Conservation (phyloP, 2,888 invertebrate species). For the Volucella inanis region DNA sequence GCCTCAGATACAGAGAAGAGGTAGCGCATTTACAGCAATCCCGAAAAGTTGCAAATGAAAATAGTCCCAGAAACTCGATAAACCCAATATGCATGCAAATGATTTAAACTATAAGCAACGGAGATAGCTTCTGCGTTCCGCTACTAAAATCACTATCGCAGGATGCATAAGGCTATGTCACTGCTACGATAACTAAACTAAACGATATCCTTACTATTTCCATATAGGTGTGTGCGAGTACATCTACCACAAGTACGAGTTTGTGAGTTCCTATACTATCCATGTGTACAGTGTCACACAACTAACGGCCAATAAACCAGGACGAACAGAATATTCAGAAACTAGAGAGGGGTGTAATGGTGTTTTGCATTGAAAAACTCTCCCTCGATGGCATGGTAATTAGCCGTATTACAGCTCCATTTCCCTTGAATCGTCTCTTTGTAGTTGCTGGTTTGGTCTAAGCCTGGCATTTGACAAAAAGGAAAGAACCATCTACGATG, state of each 20-base stretch:
- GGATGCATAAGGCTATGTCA: constrained; percentile 54
- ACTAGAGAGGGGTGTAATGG: no score
- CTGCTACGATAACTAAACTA: constrained; percentile 29
- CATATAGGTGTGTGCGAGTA: background rate
- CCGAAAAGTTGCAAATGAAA: constrained; percentile 66
- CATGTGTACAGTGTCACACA: background rate
- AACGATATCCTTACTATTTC: constrained; percentile 10
- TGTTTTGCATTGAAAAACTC: constrained; percentile 49
- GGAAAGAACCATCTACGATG: background rate
- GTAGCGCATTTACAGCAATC: background rate
- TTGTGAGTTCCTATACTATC: constrained; percentile 12
- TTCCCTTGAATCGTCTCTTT: constrained; percentile 50
- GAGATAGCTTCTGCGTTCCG: constrained; percentile 35
- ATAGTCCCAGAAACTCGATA: constrained; percentile 64
- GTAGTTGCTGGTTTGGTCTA: constrained; percentile 23
- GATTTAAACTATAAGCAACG: constrained; percentile 65
- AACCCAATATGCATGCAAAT: constrained; percentile 74
- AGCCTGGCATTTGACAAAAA: constrained; percentile 23
- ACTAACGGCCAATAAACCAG: constrained; percentile 45
- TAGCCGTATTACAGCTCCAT: constrained; percentile 68
- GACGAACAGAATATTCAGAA: background rate
- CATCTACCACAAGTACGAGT: constrained; percentile 24
- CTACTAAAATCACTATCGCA: constrained; percentile 48
- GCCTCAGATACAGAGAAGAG: background rate
- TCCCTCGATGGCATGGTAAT: constrained; percentile 61